Conservation (phyloP, 2,888 invertebrate species). For the Cabera pusaria region DNA sequence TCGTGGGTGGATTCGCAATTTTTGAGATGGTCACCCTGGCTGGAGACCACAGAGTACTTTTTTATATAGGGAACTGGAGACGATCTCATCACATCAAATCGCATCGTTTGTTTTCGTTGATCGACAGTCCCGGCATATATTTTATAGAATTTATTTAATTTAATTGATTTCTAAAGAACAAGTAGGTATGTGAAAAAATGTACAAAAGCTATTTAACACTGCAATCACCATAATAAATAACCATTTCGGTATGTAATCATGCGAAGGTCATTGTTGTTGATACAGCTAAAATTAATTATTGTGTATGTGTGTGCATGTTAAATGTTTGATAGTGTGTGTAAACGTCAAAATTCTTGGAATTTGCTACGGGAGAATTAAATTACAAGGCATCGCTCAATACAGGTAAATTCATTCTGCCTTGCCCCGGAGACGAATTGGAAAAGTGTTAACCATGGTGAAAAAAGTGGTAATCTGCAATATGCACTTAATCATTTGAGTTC, state of each 20-base stretch:
- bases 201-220: slow-evolving; percentile 13
- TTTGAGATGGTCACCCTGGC: too few relatives aligned
- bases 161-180: slow-evolving; percentile 19
- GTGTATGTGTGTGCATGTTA: slow-evolving; percentile 45
- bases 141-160: too few relatives aligned
- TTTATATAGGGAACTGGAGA: too few relatives aligned
- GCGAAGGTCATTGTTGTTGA: slow-evolving; percentile 54
- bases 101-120: too few relatives aligned
- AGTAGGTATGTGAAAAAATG: slow-evolving; percentile 20
- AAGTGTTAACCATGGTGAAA: neutral
- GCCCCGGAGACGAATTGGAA: slow-evolving; percentile 14
- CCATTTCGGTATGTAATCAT: slow-evolving; percentile 4
- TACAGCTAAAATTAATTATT: slow-evolving; percentile 65
- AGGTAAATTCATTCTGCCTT: slow-evolving; percentile 46
- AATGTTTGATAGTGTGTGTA: slow-evolving; percentile 53
- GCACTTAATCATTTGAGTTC: neutral
- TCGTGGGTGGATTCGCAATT: too few relatives aligned
- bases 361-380: slow-evolving; percentile 39
- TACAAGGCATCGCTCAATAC: slow-evolving; percentile 53
- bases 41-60: too few relatives aligned
- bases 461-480: slow-evolving; percentile 2
- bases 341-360: slow-evolving; percentile 72
- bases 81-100: too few relatives aligned
- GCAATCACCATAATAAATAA: slow-evolving; percentile 1
- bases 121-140: too few relatives aligned